Evolutionary conservation across 2,888 invertebrate species (phyloP).

Genomic region (Choreutis nemorana): DNA sequence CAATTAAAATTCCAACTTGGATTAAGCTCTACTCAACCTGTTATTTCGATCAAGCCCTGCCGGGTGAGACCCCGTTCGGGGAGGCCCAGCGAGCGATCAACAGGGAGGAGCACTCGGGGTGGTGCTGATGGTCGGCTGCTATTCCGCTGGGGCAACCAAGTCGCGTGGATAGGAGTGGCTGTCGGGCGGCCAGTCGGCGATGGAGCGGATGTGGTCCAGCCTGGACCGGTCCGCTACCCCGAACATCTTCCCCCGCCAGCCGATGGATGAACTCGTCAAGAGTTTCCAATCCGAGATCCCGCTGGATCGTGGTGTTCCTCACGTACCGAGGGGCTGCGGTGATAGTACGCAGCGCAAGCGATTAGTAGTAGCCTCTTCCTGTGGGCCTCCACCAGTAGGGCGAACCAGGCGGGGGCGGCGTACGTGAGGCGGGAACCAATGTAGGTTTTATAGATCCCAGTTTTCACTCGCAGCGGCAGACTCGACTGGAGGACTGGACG

Average conservation of each 20-base stretch:
- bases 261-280: not conserved
- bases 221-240: not conserved
- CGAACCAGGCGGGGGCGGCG: slow-evolving; percentile 4
- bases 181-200: not conserved
- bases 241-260: not conserved
- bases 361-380: slow-evolving; percentile 2
- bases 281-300: not conserved
- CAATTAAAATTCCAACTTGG: too few relatives aligned
- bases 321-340: slow-evolving; percentile 1
- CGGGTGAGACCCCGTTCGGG: too few relatives aligned
- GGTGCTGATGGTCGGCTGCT: too few relatives aligned
- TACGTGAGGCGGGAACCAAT: slow-evolving; percentile 1
- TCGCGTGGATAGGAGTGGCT: not conserved
- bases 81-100: too few relatives aligned
- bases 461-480: too few relatives aligned
- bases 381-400: not conserved
- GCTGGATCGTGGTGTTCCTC: not conserved
- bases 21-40: too few relatives aligned
- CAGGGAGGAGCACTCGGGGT: too few relatives aligned
- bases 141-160: too few relatives aligned
- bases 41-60: too few relatives aligned
- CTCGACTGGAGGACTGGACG: too few relatives aligned
- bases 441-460: too few relatives aligned
- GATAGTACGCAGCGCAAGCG: slow-evolving; percentile 1
- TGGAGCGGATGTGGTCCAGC: not conserved